Base-by-base conservation (phyloP, 2,888 invertebrate species). In the Drosophila quinaria region DNA sequence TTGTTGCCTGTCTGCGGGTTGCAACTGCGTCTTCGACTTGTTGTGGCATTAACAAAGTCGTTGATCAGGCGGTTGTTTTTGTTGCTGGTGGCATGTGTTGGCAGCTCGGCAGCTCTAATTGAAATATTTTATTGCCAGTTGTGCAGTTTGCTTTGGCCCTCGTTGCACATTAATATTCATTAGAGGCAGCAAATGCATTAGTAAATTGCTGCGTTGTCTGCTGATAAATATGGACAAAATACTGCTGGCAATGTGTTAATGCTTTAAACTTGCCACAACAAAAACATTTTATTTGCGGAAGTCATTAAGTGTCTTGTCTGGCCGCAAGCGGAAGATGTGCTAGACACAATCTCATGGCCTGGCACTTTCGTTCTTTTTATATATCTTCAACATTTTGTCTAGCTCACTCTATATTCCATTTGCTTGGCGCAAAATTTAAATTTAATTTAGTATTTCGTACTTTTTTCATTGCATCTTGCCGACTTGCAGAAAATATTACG, bases 221-320 rank as follows among this genome's bases (percentile, higher is more conserved):
- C 80, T 78, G 82, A 85, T 83, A 83, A 85, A 85, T 85, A 75
- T 74, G 52, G 50, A 61, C 78, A 74, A 78, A 72, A 76, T 69
- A 65, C 67, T 58, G 56, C 42, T 37, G 64, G 70, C 66, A 59
- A 70, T 60, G 69, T 80, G 75, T 75, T 71, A 86, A 76, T 78
- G 81, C 79, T 62, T 84, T 84, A 77, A 84, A 70, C 74, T 83
- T 74, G 63, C 52, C 65, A 31, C 47, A 68, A 78, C 72, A 86
- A 83, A 70, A 77, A 70, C 80, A 77, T 77, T 86, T 85, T 80
- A 82, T 75, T 86, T 82, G 85, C 85, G 85, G 87, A 86, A 85
- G 85, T 85, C 85, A 86, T 86, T 86, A 82, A 79, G 82, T 82
- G 87, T 82, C 73, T 69, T 64, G 81, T 66, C 70, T 70, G 71